Base-by-base conservation (phyloP, 2,797 vertebrate species). In the Heteromormyrus szaboi region DNA sequence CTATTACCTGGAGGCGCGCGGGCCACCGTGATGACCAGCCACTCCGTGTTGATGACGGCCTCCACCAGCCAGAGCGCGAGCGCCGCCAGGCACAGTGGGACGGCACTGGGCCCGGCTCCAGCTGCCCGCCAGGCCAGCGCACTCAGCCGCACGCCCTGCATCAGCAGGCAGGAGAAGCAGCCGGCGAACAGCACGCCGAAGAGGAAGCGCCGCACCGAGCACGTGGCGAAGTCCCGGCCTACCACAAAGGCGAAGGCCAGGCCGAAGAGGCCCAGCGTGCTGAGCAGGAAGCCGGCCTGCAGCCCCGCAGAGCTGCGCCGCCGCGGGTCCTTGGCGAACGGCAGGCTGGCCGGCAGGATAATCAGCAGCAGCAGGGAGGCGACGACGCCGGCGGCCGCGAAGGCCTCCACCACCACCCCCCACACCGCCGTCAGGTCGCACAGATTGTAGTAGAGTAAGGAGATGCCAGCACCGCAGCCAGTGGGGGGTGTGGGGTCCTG, bases 21-120 rank as follows among this genome's bases (percentile, higher is more conserved):
- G 0, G 92, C 95, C 89, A 96, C 92, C 0, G 97, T 98, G 92
- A 98, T 94, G 91, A 98, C 91, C 5, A 99, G 95, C 98, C 98
- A 99, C 94, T 99, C 98, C 0, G 96, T 90, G 79, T 98, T 99
- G 93, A 99, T 97, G 93, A 99, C 97, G 65, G 97, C 96, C 91
- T 99, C 97, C 2, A 99, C 97, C 0, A 96, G 92, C 93, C 96
- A 93, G 0, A 99, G 95, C 25, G 94, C 94, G 90, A 98, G 85
- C 0, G 97, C 97, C 68, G 96, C 94, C 0, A 93, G 86, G 91
- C 97, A 96, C 0, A 97, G 89, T 92, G 94, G 93, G 97, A 97
- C 97, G 76, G 96, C 95, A 51, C 92, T 94, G 0, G 96, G 97
- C 0, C 94, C 96, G 0, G 84, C 93, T 90, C 96, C 96, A 68